Base-by-base conservation (phyloP, 2,888 invertebrate species). In the Lasioglossum pauxillum region DNA sequence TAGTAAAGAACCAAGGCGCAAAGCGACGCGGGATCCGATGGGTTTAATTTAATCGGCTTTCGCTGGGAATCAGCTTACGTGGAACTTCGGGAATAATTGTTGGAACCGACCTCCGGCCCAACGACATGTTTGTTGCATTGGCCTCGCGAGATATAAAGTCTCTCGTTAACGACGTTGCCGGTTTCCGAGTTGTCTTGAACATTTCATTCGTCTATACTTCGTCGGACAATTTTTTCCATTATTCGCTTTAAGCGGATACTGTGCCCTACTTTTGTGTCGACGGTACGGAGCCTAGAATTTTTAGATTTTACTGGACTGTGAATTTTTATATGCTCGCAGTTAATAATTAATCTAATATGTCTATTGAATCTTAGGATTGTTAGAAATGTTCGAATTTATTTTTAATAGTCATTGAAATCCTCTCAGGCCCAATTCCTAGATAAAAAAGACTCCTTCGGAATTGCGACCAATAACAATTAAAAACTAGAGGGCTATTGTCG, bases 11-110 rank as follows among this genome's bases (percentile, higher is more conserved):
- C 64, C 46, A 80, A 60, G 41, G 53, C 41, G 53, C 46, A 67
- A 79, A 82, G 73, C 74, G 74, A 78, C 44, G 27, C 35, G 76
- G 80, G 82, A 87, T 85, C 81, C 31, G 79, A 35, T 57, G 44
- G 69, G 49, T 72, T 78, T 78, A 75, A 75, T 87, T 82, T 88
- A 90, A 92, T 91, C 91, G 82, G 89, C 83, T 88, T 91, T 83
- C 23, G 5, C 38, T 57, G 23, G 82, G 67, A 87, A 90, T 87
- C 87, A 76, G 90, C 89, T 90, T 90, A 83, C 77, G 53, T 2
- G 76, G 60, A 85, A 83, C 82, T 86, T 81, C 27, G 60, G 31
- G 60, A 84, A 90, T 87, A 80, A 88, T 87, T 84, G 80, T 77
- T 64, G 69, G 44, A 72, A 35, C 27, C 38, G 44, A 72, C 71